A percentile compares a stretch with the other conserved stretches of the same genome.
phyloP scores from a whole-genome alignment of 1,140 invertebrate genomes.

The Lucilia cuprina region DNA sequence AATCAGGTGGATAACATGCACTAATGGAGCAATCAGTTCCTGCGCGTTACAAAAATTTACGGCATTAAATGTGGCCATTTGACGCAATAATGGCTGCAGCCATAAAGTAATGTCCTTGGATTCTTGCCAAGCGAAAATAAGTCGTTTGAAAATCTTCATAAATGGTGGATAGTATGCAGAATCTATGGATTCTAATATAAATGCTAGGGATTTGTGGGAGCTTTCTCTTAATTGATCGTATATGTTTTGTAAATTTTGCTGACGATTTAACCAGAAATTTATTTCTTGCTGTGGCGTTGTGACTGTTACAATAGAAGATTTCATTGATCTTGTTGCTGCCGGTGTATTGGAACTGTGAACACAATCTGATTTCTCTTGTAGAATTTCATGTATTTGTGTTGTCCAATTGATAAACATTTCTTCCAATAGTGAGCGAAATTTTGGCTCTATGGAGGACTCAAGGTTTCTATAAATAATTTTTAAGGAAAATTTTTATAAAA shows the following conservation, averaged over 20 bases:
- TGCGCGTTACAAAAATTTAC: constrained; percentile 71
- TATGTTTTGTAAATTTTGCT: constrained; percentile 82
- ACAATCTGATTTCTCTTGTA: constrained; percentile 51
- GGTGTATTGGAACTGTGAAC: constrained; percentile 27
- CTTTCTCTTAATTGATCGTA: constrained; percentile 82
- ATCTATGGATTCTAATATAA: constrained; percentile 74
- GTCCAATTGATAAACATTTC: constrained; percentile 80
- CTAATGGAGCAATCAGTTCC: constrained; percentile 71
- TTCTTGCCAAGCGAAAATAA: constrained; percentile 71
- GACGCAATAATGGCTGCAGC: constrained; percentile 69
- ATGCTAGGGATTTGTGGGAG: constrained; percentile 79
- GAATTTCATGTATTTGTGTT: constrained; percentile 73
- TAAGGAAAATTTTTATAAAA: no score
- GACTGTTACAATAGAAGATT: constrained; percentile 59
- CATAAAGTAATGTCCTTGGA: constrained; percentile 75
- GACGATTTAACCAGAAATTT: constrained; percentile 72
- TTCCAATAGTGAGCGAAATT: constrained; percentile 75
- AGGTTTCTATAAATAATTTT: not conserved
- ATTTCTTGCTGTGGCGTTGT: constrained; percentile 74
- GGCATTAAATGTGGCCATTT: constrained; percentile 71
- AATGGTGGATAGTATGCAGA: constrained; percentile 79
- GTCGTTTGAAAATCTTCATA: constrained; percentile 71
- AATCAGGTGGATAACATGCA: constrained; percentile 80
- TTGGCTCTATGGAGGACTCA: constrained; percentile 64
- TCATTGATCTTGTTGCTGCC: not conserved